Percentiles rank a stretch among this genome's conserved stretches.
Conservation (phyloP, 2,888 invertebrate genomes). For the Stenurella melanura region DNA sequence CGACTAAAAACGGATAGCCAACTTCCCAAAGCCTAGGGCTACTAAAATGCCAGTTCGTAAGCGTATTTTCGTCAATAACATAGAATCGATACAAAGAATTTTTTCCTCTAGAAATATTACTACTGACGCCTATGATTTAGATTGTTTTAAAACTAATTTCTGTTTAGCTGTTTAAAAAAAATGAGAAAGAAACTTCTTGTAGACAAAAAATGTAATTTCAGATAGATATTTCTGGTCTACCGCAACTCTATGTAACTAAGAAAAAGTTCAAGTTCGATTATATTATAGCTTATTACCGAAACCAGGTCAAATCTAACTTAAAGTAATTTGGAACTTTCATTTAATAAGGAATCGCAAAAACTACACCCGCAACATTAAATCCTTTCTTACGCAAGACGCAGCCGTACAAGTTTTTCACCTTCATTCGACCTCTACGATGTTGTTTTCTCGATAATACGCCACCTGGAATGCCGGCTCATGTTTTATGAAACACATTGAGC, state of each 20-base stretch:
- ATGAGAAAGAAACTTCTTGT: too few species aligned
- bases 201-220: too few species aligned
- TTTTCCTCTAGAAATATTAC: too few species aligned
- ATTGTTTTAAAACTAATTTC: too few species aligned
- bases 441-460: slow-evolving; percentile 16
- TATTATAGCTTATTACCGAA: neutral
- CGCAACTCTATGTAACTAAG: slow-evolving; percentile 6
- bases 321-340: slow-evolving; percentile 10
- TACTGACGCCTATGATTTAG: too few species aligned
- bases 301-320: slow-evolving; percentile 24
- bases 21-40: too few species aligned
- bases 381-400: slow-evolving; percentile 13
- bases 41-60: too few species aligned
- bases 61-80: too few species aligned
- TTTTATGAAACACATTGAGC: slow-evolving; percentile 6
- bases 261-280: slow-evolving; percentile 32
- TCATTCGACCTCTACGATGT: slow-evolving; percentile 6
- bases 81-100: too few species aligned
- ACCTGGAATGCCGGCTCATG: slow-evolving; percentile 18
- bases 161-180: too few species aligned
- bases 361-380: slow-evolving; percentile 2
- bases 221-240: too few species aligned
- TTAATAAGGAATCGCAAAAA: slow-evolving; percentile 10
- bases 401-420: slow-evolving; percentile 18
- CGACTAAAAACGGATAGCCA: too few species aligned